Percentiles rank a stretch among this genome's conserved stretches.
Evolutionary conservation across 2,888 invertebrate genomes (phyloP).

Genomic region (Orthonevra nobilis): DNA sequence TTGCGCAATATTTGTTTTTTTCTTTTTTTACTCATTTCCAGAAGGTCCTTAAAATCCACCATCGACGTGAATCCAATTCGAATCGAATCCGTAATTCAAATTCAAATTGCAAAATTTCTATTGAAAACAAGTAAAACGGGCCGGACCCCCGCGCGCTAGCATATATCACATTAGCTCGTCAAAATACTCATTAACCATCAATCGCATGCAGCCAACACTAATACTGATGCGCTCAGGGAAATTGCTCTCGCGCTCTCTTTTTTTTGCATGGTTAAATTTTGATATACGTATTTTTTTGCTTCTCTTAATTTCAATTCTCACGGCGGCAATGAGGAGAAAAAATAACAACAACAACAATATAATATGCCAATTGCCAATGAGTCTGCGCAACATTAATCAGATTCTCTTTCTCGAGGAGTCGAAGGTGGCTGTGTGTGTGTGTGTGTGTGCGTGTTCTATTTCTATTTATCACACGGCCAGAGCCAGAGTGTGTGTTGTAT

Average conservation of each 20-base stretch:
- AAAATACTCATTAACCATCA: constrained; percentile 8
- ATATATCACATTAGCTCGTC: constrained; percentile 31
- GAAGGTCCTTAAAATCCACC: too few species aligned
- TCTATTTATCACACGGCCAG: constrained; percentile 7
- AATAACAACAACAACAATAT: not conserved
- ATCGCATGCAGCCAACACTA: constrained; percentile 2
- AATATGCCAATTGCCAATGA: constrained; percentile 6
- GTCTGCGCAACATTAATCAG: constrained; percentile 30
- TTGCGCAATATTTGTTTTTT: too few species aligned
- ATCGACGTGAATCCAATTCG: not conserved
- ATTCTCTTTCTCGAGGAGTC: not conserved
- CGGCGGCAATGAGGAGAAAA: too few species aligned
- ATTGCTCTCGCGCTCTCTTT: too few species aligned
- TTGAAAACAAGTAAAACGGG: not conserved
- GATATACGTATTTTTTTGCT: too few species aligned
- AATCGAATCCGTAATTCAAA: constrained; percentile 4
- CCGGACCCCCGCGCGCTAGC: not conserved
- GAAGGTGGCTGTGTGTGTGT: not conserved
- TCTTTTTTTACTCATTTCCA: too few species aligned
- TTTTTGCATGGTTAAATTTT: too few species aligned
- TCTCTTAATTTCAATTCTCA: not conserved
- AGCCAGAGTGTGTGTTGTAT: too few species aligned
- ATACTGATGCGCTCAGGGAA: too few species aligned
- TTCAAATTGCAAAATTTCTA: constrained; percentile 28
- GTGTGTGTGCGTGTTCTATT: not conserved